A percentile compares a stretch with the other conserved stretches of the same genome.
These are phyloP conservation scores for Yponomeuta cagnagella DNA, from an alignment of 2,888 invertebrate species.

Conservation along the genomic window DNA sequence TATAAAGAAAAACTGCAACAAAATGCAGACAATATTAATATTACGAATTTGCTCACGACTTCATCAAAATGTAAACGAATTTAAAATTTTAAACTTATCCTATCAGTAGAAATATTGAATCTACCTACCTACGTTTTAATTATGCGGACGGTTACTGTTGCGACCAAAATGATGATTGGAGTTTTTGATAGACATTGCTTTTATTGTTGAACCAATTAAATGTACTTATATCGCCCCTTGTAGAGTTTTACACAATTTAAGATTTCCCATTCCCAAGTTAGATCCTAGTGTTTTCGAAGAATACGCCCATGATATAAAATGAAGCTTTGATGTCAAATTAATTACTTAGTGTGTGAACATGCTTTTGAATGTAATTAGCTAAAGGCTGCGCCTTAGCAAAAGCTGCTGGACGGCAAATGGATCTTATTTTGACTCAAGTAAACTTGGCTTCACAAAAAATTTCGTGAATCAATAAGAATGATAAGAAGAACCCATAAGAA, in stretches of 20 bases:
- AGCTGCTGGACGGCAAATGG: slow-evolving; percentile 22
- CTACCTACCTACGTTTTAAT: not conserved
- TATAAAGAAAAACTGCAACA: not conserved
- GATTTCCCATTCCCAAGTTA: no score
- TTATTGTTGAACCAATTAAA: no score
- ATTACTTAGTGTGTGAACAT: not conserved
- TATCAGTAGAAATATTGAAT: slow-evolving; percentile 4
- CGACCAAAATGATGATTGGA: slow-evolving; percentile 4
- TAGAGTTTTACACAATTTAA: no score
- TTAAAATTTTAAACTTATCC: slow-evolving; percentile 17
- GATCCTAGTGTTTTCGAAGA: no score
- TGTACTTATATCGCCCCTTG: no score
- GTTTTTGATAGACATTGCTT: not conserved
- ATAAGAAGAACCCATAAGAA: no score
- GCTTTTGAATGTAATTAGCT: not conserved
- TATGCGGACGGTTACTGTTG: not conserved
- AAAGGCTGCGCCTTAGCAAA: slow-evolving; percentile 31
- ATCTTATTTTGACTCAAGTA: not conserved
- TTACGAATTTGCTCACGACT: not conserved
- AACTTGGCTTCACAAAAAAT: not conserved
- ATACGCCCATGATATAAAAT: no score
- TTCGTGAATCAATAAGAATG: no score
- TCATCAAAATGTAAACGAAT: slow-evolving; percentile 6
- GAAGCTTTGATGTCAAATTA: no score
- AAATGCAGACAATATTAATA: not conserved